These are phyloP conservation scores for Oreotrochilus melanogaster DNA, from an alignment of 2,113 vertebrate genomes.

Conservation along the genomic window DNA sequence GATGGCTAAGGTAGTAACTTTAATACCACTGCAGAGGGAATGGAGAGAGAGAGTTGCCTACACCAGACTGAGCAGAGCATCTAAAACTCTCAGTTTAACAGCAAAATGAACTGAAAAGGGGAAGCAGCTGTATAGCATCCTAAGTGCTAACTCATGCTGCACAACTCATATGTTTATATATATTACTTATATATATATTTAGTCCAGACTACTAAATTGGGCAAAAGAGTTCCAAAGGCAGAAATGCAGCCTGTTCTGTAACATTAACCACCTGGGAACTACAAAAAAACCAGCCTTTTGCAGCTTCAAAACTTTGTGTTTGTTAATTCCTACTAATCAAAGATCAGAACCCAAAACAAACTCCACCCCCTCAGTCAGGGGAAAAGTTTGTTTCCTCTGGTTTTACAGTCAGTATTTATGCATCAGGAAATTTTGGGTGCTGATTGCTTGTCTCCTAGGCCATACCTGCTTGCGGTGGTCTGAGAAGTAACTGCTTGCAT, in stretches of 20 bases:
- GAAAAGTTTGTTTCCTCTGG: neutral
- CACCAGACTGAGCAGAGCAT: neutral
- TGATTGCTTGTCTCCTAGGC: neutral
- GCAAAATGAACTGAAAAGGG: neutral
- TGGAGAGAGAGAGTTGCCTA: neutral
- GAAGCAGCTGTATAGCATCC: neutral
- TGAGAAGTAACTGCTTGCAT: neutral
- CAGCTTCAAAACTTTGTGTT: neutral
- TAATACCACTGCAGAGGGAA: accelerated
- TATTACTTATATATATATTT: neutral
- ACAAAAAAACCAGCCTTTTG: neutral
- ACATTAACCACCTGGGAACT: neutral
- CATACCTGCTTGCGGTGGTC: neutral
- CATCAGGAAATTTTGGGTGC: neutral
- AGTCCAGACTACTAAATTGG: neutral
- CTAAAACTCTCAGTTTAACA: neutral
- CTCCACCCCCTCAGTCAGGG: accelerated
- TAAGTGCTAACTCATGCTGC: neutral
- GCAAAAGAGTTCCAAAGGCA: neutral
- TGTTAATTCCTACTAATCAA: neutral
- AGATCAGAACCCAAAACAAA: neutral
- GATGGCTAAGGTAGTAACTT: neutral
- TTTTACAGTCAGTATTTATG: neutral
- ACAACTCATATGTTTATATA: neutral
- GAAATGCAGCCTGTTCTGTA: neutral